phyloP scores from a whole-genome alignment of 1,140 invertebrate species.

The Drosophila chauvacae region DNA sequence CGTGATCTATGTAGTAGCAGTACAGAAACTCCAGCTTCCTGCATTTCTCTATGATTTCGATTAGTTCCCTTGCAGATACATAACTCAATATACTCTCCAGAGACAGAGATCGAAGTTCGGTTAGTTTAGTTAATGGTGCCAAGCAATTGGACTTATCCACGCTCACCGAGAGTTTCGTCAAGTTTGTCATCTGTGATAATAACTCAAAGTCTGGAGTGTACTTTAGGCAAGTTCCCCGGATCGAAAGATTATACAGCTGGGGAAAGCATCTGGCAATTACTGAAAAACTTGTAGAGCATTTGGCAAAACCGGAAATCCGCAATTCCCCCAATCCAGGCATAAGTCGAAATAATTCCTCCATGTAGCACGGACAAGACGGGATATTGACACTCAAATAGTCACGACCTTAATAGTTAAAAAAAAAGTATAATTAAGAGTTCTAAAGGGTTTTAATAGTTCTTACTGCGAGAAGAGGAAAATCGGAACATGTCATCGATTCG shows the following conservation, averaged over 20 bases:
- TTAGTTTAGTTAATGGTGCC: constrained; percentile 10
- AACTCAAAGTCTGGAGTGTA: constrained; percentile 6
- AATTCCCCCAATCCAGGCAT: constrained; percentile 15
- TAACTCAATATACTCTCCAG: constrained; percentile 20
- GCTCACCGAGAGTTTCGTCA: constrained; percentile 10
- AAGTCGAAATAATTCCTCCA: constrained; percentile 21
- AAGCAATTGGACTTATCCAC: constrained; percentile 1
- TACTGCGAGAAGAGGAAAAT: constrained; percentile 6
- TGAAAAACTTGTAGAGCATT: constrained; percentile 5
- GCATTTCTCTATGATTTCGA: constrained; percentile 20
- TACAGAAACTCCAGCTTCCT: constrained; percentile 17
- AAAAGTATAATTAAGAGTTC: too few species aligned
- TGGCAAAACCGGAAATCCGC: constrained; percentile 18
- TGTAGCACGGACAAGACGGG: constrained; percentile 18
- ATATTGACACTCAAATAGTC: constrained; percentile 27
- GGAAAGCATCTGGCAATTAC: constrained; percentile 23
- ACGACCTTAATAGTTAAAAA: background rate
- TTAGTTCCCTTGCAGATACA: constrained; percentile 17
- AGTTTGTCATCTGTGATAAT: constrained; percentile 6
- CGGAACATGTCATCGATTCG: constrained; percentile 2
- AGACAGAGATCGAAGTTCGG: constrained; percentile 12
- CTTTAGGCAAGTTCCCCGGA: constrained; percentile 1
- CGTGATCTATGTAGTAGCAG: constrained; percentile 27
- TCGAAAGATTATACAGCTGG: constrained; percentile 12
- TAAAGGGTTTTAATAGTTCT: background rate